These are phyloP conservation scores for Melipona quadrifasciata DNA, from an alignment of 1,140 invertebrate species.

Conservation along the genomic window DNA sequence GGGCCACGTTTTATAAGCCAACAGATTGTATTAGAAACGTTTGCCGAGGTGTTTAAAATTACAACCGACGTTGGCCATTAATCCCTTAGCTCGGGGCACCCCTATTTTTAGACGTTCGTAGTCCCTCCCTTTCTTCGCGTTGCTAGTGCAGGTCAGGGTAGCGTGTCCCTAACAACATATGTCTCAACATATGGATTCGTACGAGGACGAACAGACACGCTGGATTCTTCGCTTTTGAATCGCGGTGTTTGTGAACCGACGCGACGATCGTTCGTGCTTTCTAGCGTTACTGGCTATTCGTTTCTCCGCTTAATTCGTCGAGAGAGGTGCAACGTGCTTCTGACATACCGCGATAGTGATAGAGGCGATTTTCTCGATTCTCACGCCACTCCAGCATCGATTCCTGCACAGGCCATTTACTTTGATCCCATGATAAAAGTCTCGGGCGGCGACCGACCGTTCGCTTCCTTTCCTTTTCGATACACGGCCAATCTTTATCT, in stretches of 20 bases:
- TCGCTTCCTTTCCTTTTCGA: slow-evolving; percentile 2
- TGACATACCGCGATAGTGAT: not conserved
- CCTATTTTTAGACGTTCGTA: slow-evolving; percentile 58
- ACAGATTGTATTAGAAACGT: slow-evolving; percentile 59
- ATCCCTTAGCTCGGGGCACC: slow-evolving; percentile 55
- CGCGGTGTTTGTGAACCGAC: not conserved
- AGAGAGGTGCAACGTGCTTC: not conserved
- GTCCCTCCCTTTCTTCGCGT: slow-evolving; percentile 31
- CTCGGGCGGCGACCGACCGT: not conserved
- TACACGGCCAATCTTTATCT: slow-evolving; percentile 51
- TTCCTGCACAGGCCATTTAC: slow-evolving; percentile 1
- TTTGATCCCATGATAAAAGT: slow-evolving; percentile 40
- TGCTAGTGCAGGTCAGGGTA: slow-evolving; percentile 64
- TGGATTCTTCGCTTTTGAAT: slow-evolving; percentile 29
- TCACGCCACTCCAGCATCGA: slow-evolving; percentile 23
- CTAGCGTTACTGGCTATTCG: not conserved
- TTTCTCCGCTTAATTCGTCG: not conserved
- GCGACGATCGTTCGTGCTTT: not conserved
- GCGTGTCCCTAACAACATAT: slow-evolving; percentile 59
- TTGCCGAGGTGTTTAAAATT: slow-evolving; percentile 62
- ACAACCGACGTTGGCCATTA: slow-evolving; percentile 54
- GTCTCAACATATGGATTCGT: slow-evolving; percentile 55
- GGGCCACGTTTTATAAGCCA: slow-evolving; percentile 43
- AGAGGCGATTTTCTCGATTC: slow-evolving; percentile 10
- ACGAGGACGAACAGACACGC: slow-evolving; percentile 26